Percentiles rank a stretch among this genome's conserved stretches.
Conservation (phyloP, 2,888 invertebrate genomes). For the Orthonychiurus folsomi region DNA sequence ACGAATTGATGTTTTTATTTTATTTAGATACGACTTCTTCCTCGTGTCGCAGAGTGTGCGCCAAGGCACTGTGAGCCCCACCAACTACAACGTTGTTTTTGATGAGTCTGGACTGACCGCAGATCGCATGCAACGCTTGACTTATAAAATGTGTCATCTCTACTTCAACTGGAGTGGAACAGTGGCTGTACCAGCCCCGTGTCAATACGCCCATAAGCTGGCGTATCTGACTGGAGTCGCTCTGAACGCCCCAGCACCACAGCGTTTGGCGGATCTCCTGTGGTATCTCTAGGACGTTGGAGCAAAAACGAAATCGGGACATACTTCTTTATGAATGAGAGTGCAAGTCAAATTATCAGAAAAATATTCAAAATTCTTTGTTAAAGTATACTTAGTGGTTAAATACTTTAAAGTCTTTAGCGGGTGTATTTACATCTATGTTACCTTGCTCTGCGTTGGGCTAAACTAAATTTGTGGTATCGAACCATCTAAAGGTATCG, state of each 20-base stretch:
- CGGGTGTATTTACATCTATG: too few species aligned
- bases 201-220: slow-evolving; percentile 51
- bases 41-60: slow-evolving; percentile 75
- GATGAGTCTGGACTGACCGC: slow-evolving; percentile 60
- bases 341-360: too few species aligned
- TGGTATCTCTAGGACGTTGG: slow-evolving; percentile 24
- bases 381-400: too few species aligned
- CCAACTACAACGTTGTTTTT: slow-evolving; percentile 75
- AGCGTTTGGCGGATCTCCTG: slow-evolving; percentile 9
- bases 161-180: slow-evolving; percentile 83
- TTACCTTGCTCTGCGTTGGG: too few species aligned
- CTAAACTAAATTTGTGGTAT: too few species aligned
- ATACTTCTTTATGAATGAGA: too few species aligned
- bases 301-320: too few species aligned
- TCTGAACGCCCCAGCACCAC: slow-evolving; percentile 10
- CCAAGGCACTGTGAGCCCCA: too few species aligned
- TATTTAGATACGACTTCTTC: slow-evolving; percentile 72
- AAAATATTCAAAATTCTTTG: too few species aligned
- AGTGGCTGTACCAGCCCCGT: too few species aligned
- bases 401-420: too few species aligned
- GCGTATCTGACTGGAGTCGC: slow-evolving; percentile 45
- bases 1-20: neutral
- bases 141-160: slow-evolving; percentile 77
- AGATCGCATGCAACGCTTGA: slow-evolving; percentile 68
- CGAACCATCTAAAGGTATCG: too few species aligned